Conservation (phyloP, 2,888 invertebrate species). For the Euplagia quadripunctaria region DNA sequence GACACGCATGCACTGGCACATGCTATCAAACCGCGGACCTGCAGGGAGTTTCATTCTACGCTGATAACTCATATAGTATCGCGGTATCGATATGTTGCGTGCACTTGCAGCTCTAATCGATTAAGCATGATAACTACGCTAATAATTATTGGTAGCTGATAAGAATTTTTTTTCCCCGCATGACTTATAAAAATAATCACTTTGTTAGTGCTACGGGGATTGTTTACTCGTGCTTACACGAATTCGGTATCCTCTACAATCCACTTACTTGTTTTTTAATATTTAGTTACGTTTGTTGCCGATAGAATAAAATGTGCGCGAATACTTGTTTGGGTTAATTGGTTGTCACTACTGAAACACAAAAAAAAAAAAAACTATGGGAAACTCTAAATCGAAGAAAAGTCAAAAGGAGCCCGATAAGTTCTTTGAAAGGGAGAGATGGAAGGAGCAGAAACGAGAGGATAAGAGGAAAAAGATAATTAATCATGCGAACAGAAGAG, state of each 20-base stretch:
- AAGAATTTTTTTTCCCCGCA: slow-evolving; percentile 65
- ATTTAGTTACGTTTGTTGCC: slow-evolving; percentile 17
- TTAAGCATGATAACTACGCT: slow-evolving; percentile 62
- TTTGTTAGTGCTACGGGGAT: slow-evolving; percentile 65
- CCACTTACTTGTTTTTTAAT: slow-evolving; percentile 6
- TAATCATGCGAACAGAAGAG: slow-evolving; percentile 65
- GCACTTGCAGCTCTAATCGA: slow-evolving; percentile 64
- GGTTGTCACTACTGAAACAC: slow-evolving; percentile 19
- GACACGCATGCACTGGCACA: slow-evolving; percentile 22
- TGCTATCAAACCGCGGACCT: slow-evolving; percentile 19
- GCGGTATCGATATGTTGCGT: slow-evolving; percentile 40
- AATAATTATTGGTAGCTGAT: slow-evolving; percentile 71
- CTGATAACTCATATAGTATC: slow-evolving; percentile 18
- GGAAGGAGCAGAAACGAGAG: slow-evolving; percentile 73
- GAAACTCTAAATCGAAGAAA: slow-evolving; percentile 79
- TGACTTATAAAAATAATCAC: slow-evolving; percentile 57
- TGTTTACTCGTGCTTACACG: slow-evolving; percentile 52
- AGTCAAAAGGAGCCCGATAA: slow-evolving; percentile 75
- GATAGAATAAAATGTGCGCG: slow-evolving; percentile 47
- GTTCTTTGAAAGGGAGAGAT: slow-evolving; percentile 77
- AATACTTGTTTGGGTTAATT: slow-evolving; percentile 8
- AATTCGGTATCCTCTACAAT: slow-evolving; percentile 24
- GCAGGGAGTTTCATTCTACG: slow-evolving; percentile 20
- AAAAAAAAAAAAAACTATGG: slow-evolving; percentile 64
- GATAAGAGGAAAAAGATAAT: slow-evolving; percentile 67